Base-by-base conservation (phyloP, 2,888 invertebrate species). In the Pristionchus exspectatus region DNA sequence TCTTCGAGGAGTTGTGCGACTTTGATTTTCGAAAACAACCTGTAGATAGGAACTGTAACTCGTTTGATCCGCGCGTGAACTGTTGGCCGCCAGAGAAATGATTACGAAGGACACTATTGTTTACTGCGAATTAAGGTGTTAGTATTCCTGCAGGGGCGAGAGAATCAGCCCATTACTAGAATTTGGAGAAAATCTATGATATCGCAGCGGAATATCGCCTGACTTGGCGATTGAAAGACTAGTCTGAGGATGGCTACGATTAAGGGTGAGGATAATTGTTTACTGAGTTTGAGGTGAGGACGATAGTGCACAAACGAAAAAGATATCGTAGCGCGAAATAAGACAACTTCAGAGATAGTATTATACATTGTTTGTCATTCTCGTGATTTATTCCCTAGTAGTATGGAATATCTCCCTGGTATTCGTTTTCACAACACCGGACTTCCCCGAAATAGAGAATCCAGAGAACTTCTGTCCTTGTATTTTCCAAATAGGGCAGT, bases 21-120 rank as follows among this genome's bases (percentile, higher is more conserved):
- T 14, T 4, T 12, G 69, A 69, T 74, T 74, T 38, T 74, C 74
- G 74, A 74, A 74, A 74, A 74, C 74, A 74, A 21, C 74, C 3
- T 38, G 21, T 0, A 74, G 24, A 18, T 33, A 38, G 38, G 16
- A 74, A 10, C n/a, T 0, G 69, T 33, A 69, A 69, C 69, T 16
- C 2, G 69, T 30, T 69, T 24, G 66, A 66, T 69, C 69, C 14
- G 30, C 74, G 30, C 30, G 44, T 74, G 74, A 74, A 38, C 74
- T 74, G 5, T n/a, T 63, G 63, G 7, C 21, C 38, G 18, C 38
- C 3, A 74, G 38, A 3, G 7, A 18, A 16, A 21, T 72, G 74
- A 38, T 44, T 21, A 44, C 0, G 74, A 44, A 18, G 38, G 74
- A 2, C 38, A 74, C 74, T 44, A 7, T 3, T 74, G 74, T 44